Percentiles rank a stretch among this genome's conserved stretches.
Evolutionary conservation across 2,797 vertebrate species (phyloP).

Genomic region (Momotus momota): DNA sequence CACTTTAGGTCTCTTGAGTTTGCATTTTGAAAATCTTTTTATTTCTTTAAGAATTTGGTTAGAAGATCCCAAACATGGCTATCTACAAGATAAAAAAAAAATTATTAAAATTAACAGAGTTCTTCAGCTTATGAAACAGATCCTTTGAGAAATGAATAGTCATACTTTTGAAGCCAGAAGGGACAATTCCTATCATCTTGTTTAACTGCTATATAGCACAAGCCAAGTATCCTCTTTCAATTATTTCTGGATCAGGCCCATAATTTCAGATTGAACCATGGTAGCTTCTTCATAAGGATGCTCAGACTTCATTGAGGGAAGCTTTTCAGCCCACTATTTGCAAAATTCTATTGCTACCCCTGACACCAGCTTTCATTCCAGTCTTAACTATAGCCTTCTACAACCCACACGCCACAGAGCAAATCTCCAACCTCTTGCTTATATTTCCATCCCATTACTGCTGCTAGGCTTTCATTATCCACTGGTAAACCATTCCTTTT

Average conservation of each 20-base stretch:
- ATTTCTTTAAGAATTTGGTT: background rate
- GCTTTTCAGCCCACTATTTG: background rate
- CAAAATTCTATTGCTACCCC: rapidly evolving
- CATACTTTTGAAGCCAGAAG: background rate
- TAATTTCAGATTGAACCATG: background rate
- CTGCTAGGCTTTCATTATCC: background rate
- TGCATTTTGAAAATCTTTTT: background rate
- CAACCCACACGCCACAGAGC: background rate
- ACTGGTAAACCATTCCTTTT: background rate
- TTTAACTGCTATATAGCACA: background rate
- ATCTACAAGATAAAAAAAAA: background rate
- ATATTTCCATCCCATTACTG: background rate
- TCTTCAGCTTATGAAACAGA: background rate
- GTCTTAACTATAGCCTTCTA: background rate
- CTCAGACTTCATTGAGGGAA: background rate
- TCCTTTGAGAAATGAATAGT: background rate
- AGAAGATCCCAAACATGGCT: background rate
- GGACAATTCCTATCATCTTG: background rate
- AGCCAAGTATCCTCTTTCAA: background rate
- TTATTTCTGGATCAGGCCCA: background rate
- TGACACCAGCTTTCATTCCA: background rate
- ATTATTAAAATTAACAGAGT: background rate
- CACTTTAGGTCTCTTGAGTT: background rate
- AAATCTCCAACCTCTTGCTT: background rate
- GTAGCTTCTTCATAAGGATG: background rate